Evolutionary conservation across 1,140 invertebrate species (phyloP).

Genomic region (Brachionus koreanus): DNA sequence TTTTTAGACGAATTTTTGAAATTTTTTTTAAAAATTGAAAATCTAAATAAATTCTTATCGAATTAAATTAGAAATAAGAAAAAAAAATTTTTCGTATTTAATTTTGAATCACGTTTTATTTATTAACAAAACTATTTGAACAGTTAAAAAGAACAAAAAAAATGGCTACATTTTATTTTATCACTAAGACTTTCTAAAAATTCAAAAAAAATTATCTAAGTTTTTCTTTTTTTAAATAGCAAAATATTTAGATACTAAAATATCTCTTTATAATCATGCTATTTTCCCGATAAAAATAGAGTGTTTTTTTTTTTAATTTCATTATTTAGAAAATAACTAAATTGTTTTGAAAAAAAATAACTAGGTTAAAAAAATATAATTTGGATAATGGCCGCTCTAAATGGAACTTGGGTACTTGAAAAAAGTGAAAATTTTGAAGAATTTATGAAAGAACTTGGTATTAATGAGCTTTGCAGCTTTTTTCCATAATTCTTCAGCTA

Average conservation of each 20-base stretch:
- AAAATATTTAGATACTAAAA: neutral
- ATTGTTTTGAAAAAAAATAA: neutral
- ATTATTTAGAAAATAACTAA: neutral
- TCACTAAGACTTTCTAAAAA: neutral
- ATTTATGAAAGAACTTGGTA: constrained; percentile 73
- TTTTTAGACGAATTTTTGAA: too few species aligned
- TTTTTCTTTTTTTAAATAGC: neutral
- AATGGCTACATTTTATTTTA: neutral
- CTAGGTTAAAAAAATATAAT: neutral
- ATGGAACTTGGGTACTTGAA: constrained; percentile 71
- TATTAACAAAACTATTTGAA: neutral
- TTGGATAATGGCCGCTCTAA: neutral
- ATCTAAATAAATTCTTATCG: too few species aligned
- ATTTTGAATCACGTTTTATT: neutral
- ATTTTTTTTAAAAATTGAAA: too few species aligned
- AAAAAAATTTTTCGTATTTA: neutral
- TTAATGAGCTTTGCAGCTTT: neutral
- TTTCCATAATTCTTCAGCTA: neutral
- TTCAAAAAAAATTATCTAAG: neutral
- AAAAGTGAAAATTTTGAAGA: constrained; percentile 78
- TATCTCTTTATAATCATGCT: neutral
- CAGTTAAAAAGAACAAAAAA: neutral
- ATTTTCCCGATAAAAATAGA: neutral
- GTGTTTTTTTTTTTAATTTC: neutral
- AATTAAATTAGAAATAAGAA: neutral